Conservation (phyloP, 2,113 vertebrate species). For the Rousettus leschenaultii region DNA sequence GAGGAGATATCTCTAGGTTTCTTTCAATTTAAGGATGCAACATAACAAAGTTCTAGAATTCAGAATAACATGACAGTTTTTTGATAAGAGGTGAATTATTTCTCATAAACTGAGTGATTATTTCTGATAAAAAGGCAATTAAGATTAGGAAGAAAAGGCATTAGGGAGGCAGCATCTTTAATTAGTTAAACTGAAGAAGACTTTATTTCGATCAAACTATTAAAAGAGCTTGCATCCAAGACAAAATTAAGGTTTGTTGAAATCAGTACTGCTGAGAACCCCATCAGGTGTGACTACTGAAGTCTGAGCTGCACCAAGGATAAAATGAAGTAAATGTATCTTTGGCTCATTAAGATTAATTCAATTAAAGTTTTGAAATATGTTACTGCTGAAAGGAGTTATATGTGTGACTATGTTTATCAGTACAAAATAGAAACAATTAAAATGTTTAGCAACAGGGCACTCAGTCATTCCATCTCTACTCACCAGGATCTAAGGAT, state of each 20-base stretch:
- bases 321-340: neutral
- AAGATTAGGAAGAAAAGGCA: neutral
- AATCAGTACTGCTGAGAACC: neutral
- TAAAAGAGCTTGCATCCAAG: neutral
- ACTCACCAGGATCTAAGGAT: neutral
- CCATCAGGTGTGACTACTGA: neutral
- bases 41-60: neutral
- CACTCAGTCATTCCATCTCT: neutral
- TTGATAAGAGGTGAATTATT: neutral
- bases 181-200: neutral
- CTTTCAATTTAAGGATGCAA: neutral
- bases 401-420: neutral
- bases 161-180: neutral
- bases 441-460: too few species aligned
- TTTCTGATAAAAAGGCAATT: neutral
- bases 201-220: neutral
- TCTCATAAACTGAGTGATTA: neutral
- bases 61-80: neutral
- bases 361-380: neutral
- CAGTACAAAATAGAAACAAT: neutral
- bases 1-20: neutral
- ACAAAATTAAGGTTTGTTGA: neutral
- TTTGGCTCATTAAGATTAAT: neutral
- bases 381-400: neutral
- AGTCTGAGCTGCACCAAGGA: neutral